phyloP scores from a whole-genome alignment of 2,113 vertebrate species.

The Sinocyclocheilus rhinocerous region DNA sequence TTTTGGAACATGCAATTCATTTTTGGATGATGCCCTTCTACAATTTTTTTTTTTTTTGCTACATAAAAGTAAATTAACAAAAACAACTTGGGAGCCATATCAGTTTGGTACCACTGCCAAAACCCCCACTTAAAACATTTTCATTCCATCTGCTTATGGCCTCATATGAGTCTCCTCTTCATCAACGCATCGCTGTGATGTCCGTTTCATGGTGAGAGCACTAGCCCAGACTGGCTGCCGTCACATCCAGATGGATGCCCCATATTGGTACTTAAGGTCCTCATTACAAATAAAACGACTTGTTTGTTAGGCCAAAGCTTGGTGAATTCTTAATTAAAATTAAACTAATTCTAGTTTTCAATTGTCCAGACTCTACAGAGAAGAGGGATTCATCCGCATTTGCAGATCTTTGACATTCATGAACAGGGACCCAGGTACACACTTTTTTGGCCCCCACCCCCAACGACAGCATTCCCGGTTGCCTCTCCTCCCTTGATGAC shows the following conservation, averaged over 20 bases:
- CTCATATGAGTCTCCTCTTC: slow-evolving; percentile 27
- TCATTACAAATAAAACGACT: background rate
- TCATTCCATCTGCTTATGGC: slow-evolving; percentile 35
- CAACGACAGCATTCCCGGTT: slow-evolving; percentile 10
- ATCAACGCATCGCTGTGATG: background rate
- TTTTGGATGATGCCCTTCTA: background rate
- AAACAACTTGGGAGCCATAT: slow-evolving; percentile 25
- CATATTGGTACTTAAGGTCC: slow-evolving; percentile 17
- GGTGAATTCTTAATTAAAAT: slow-evolving; percentile 7
- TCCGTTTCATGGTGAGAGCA: background rate
- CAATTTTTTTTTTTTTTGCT: background rate
- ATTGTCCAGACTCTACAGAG: background rate
- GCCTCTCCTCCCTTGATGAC: background rate
- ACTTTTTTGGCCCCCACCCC: background rate
- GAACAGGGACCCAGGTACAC: background rate
- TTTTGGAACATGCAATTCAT: background rate
- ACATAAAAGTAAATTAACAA: slow-evolving; percentile 26
- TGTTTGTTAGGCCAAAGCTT: slow-evolving; percentile 10
- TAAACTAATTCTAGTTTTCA: background rate
- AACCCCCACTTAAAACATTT: slow-evolving; percentile 30
- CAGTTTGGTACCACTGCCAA: background rate
- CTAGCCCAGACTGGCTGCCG: background rate
- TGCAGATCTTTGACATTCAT: background rate
- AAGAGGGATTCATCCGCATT: background rate
- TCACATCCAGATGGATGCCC: slow-evolving; percentile 31